Base-by-base conservation (phyloP, 1,140 invertebrate species). In the Micrasema minimum region DNA sequence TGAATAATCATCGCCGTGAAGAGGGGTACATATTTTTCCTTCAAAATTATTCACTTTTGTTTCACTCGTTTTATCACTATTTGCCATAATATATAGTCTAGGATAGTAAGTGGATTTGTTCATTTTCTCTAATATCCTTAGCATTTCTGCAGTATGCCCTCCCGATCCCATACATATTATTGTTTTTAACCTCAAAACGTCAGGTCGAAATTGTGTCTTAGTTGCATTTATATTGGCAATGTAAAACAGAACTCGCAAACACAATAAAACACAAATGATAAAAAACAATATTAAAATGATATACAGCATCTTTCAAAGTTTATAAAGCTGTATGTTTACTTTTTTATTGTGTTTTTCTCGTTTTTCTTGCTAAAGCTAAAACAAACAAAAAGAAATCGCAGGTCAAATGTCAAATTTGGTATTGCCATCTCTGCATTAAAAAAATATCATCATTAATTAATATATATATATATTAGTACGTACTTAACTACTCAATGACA, bases 101-200 rank as follows among this genome's bases (percentile, higher is more conserved):
- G 91, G 93, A 2, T 78, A 78, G 80, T 92, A 96, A 74, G 86
- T 86, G 6, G 80, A 73, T 66, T 78, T 79, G 77, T 89, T 82
- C 18, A 95, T 77, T 41, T 85, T 82, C 72, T 87, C 80, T 23
- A 93, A 78, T 23, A 97, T 83, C 69, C 88, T 83, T 45, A 97
- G 78, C 88, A 98, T 93, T 86, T 98, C 96, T 26, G 91, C 89
- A 2, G 96, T 97, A 80, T 98, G 96, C 10, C 92, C 93, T 62
- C 83, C 83, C 14, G 83, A 85, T 41, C 83, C 83, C 48, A 85
- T 82, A 61, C 83, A 84, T 31, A 82, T 75, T 26, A 84, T 73
- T n/a, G 81, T 83, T 71, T 78, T 77, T 18, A 83, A 71, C 45
- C 71, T 73, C 45, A 67, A 71, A 71, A 77, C 55, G 48, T 66